Evolutionary conservation across 1,140 invertebrate species (phyloP).

Genomic region (Calliphora vicina): DNA sequence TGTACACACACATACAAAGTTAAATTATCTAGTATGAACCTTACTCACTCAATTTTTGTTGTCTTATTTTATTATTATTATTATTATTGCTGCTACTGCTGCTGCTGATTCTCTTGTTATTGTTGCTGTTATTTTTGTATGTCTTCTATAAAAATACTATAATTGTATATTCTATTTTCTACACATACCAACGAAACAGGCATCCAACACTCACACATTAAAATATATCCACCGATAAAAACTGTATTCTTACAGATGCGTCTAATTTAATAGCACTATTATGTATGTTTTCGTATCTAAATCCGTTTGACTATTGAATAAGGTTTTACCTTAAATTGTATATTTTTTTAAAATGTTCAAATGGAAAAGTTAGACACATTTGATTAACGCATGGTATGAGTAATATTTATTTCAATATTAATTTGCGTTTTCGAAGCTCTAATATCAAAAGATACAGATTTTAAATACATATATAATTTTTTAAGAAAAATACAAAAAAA

Average conservation of each 20-base stretch:
- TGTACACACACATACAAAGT: neutral
- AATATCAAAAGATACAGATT: no score
- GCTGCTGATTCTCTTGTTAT: no score
- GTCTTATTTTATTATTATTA: neutral
- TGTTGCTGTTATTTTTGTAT: neutral
- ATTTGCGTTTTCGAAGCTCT: no score
- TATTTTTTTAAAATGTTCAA: no score
- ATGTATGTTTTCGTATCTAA: no score
- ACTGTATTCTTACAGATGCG: neutral
- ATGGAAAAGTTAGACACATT: no score
- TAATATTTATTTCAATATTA: no score
- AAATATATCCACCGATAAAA: neutral
- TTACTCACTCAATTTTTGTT: neutral
- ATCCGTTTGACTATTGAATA: no score
- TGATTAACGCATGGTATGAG: no score
- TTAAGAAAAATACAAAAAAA: no score
- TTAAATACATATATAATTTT: no score
- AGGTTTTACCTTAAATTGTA: no score
- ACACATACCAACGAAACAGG: neutral
- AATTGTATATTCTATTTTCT: neutral
- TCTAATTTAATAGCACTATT: neutral
- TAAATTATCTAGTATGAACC: neutral
- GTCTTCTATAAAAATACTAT: conserved; percentile 1
- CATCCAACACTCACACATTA: neutral
- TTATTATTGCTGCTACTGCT: neutral